A percentile compares a stretch with the other conserved stretches of the same genome.
These are phyloP conservation scores for Ricordea florida DNA, from an alignment of 92 coral and sea anemone genomes.

Conservation along the genomic window DNA sequence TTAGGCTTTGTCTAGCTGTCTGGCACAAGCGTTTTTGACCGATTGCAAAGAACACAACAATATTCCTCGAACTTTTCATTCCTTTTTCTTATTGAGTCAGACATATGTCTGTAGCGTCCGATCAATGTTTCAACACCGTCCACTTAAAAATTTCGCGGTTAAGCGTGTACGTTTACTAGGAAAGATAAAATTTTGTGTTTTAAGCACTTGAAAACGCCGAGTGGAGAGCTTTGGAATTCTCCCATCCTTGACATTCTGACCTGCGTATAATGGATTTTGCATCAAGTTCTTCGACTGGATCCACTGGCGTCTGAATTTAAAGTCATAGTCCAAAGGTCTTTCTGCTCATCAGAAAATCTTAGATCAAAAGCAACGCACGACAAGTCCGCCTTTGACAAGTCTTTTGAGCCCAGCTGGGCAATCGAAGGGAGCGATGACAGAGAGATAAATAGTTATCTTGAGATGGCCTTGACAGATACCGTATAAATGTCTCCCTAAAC, in stretches of 20 bases:
- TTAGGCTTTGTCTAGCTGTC: too few relatives aligned
- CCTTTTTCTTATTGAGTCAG: too few relatives aligned
- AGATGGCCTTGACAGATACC: not conserved
- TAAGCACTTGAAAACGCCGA: not conserved
- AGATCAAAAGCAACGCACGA: not conserved
- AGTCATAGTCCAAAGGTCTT: not conserved
- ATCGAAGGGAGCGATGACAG: constrained; percentile 6
- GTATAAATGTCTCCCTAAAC: not conserved
- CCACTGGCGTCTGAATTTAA: not conserved
- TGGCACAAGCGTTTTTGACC: too few relatives aligned
- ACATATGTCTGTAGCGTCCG: too few relatives aligned
- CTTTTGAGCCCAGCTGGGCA: not conserved
- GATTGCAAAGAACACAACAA: too few relatives aligned
- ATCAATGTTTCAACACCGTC: not conserved
- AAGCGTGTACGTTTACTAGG: too few relatives aligned
- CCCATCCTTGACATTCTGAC: not conserved
- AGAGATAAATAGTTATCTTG: not conserved
- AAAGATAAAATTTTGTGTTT: too few relatives aligned
- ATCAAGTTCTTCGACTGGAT: not conserved
- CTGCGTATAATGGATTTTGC: not conserved
- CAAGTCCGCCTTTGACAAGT: not conserved
- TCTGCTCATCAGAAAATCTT: not conserved
- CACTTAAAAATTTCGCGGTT: not conserved
- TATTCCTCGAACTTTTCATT: too few relatives aligned
- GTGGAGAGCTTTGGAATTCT: not conserved